Base-by-base conservation (phyloP, 2,888 invertebrate species). In the Parascotia fuliginaria region DNA sequence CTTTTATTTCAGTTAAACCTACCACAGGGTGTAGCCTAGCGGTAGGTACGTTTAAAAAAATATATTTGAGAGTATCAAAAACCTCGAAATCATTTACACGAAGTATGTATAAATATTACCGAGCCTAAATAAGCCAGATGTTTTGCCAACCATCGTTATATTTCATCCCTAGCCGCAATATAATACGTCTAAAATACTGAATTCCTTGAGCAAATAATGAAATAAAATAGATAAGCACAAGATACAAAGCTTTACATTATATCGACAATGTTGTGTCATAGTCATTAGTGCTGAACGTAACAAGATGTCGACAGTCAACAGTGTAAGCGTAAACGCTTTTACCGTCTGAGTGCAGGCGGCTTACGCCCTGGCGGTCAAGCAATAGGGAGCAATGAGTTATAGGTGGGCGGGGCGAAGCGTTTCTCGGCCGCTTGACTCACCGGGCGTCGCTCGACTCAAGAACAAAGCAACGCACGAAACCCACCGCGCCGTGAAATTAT, bases 401-500 rank as follows among this genome's bases (percentile, higher is more conserved):
- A 36, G 36, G 41, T 52, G 68, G 73, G 71, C 60, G 76, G 68
- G 45, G 53, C 52, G 55, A 60, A 63, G 63, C 61, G 56, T 46
- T 38, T 48, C 65, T 55, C 46, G 58, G 62, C 49, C 52, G 65
- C 55, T 58, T 71, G 73, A 75, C 61, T 72, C 77, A 74, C 59
- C 59, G 50, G 15, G 15, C 45, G 9, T 29, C 32, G 42, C 39
- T 54, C 50, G 33, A 31, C 12, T 33, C 58, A 65, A 67, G 57
- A 60, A 73, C 58, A 75, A 76, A 74, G 72, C 77, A 66, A 52
- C 68, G 62, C 52, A 56, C 59, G 60, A 63, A 19, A 64, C 61
- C 46, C 65, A 64, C 48, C 50, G 65, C 61, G 54, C 71, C 72
- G 61, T 70, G 69, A 72, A 75, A 78, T 68, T 66, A 44, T 47